These are phyloP conservation scores for Hemiprocne comata DNA, from an alignment of 2,113 vertebrate genomes.

Conservation along the genomic window DNA sequence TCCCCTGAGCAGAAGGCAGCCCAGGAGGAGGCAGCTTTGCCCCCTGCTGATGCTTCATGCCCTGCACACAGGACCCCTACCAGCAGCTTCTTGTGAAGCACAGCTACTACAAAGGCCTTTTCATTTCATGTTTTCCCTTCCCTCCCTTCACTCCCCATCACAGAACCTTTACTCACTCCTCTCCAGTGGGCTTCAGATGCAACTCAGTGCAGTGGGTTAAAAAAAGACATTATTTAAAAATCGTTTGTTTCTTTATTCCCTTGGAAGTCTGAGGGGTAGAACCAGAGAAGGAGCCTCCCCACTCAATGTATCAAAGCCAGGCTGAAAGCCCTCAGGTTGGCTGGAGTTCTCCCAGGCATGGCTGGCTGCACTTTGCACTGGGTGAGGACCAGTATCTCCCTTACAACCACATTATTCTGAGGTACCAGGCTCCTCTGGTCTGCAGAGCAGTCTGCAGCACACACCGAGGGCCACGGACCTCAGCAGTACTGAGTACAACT, in stretches of 20 bases:
- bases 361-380: background rate
- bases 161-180: background rate
- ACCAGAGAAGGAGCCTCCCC: background rate
- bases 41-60: rapidly evolving
- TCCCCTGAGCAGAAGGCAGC: background rate
- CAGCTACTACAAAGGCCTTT: slow-evolving; percentile 12
- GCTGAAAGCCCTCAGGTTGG: background rate
- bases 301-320: background rate
- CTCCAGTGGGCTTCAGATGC: background rate
- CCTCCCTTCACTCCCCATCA: background rate
- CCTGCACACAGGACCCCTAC: background rate
- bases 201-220: background rate
- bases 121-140: background rate
- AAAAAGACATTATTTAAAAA: background rate
- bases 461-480: background rate
- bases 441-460: background rate
- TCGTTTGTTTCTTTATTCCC: background rate
- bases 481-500: background rate
- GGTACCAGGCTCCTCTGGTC: background rate
- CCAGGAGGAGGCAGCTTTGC: background rate
- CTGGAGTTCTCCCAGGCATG: background rate
- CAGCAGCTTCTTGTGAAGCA: background rate
- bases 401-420: background rate
- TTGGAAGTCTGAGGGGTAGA: background rate
- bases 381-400: background rate